phyloP scores from a whole-genome alignment of 2,797 vertebrate species.

The Etheostoma nigrum region DNA sequence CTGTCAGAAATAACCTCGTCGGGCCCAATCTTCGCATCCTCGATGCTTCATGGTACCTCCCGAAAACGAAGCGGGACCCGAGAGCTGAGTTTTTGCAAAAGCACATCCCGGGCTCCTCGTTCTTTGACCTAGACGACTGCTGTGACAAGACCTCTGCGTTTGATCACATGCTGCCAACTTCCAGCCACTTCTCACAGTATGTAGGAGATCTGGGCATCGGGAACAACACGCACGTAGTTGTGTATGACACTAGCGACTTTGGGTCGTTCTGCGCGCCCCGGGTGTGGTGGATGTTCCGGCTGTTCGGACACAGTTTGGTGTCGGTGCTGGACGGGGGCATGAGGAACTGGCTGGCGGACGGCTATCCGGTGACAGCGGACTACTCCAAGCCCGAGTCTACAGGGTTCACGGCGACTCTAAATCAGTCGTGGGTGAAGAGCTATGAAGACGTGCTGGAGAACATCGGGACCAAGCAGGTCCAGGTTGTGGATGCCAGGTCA shows the following conservation, averaged over 20 bases:
- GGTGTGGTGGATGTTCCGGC: slow-evolving; percentile 97
- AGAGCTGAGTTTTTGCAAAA: slow-evolving; percentile 87
- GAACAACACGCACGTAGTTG: slow-evolving; percentile 92
- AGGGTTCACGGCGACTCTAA: slow-evolving; percentile 82
- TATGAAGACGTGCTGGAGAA: slow-evolving; percentile 93
- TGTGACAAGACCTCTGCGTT: slow-evolving; percentile 83
- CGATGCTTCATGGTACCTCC: slow-evolving; percentile 93
- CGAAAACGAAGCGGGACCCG: slow-evolving; percentile 85
- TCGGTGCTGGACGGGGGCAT: slow-evolving; percentile 94
- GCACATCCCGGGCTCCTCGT: slow-evolving; percentile 91
- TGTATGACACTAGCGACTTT: slow-evolving; percentile 92
- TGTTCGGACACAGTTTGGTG: slow-evolving; percentile 91
- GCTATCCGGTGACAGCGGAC: slow-evolving; percentile 85
- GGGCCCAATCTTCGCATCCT: slow-evolving; percentile 88
- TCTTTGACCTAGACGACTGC: slow-evolving; percentile 94
- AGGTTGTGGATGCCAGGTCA: slow-evolving; percentile 91
- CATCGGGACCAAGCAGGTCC: slow-evolving; percentile 82
- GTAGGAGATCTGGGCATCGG: slow-evolving; percentile 89
- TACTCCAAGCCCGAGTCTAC: slow-evolving; percentile 67
- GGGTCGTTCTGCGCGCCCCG: slow-evolving; percentile 92
- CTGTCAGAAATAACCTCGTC: slow-evolving; percentile 77
- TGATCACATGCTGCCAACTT: slow-evolving; percentile 91
- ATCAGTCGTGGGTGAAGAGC: slow-evolving; percentile 87
- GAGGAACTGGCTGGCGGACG: slow-evolving; percentile 89
- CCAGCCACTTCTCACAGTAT: slow-evolving; percentile 86